Conservation (phyloP, 2,113 vertebrate species). For the Cepphus grylle region DNA sequence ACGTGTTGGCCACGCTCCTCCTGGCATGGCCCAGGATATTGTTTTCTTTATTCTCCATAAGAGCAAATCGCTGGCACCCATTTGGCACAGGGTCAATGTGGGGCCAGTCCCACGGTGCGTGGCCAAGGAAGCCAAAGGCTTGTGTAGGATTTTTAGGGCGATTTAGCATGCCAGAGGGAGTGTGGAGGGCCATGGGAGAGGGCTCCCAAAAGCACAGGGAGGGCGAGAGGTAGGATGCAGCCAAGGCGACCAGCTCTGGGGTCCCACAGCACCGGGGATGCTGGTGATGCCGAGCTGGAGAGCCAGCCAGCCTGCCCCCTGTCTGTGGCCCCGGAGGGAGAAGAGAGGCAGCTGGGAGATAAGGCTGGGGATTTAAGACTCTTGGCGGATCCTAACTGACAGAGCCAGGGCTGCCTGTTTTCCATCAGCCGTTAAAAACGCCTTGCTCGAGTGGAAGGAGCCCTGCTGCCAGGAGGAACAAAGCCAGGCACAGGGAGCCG, state of each 20-base stretch:
- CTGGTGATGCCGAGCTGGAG: neutral
- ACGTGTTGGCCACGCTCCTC: neutral
- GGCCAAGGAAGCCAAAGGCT: neutral
- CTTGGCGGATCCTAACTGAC: neutral
- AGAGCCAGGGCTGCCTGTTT: conserved; percentile 22
- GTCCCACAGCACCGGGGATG: neutral
- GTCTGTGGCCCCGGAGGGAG: neutral
- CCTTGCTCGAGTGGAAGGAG: neutral
- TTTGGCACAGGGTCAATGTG: fast-evolving
- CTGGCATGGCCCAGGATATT: neutral
- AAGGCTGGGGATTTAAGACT: neutral
- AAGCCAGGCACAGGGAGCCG: neutral
- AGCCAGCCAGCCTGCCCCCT: neutral
- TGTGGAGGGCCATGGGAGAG: neutral
- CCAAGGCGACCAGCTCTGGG: fast-evolving
- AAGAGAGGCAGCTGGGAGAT: neutral
- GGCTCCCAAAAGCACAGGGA: neutral
- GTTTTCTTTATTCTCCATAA: neutral
- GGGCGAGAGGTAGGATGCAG: neutral
- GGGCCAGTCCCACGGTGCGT: fast-evolving
- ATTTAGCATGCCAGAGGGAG: neutral
- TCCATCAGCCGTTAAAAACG: neutral
- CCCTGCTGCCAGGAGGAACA: neutral
- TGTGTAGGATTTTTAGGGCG: fast-evolving
- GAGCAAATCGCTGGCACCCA: fast-evolving